Evolutionary conservation across 2,797 vertebrate species (phyloP), one percentile per base, ranked within the genome.

Genomic region (Varecia variegata): DNA sequence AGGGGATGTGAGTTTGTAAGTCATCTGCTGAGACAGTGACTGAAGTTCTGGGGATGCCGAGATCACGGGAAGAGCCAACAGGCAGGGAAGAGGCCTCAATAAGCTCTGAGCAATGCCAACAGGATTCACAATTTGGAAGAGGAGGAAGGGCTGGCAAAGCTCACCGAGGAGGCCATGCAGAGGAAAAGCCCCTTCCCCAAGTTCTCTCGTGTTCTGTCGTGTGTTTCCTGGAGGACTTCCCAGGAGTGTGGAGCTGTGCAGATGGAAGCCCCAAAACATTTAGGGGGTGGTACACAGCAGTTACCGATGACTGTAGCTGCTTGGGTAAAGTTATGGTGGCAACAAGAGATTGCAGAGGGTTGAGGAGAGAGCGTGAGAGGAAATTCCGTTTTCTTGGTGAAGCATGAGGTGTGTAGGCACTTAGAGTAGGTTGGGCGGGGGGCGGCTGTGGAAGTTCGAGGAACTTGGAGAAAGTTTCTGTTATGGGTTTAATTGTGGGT

Each of bases 131-230:
- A 47, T 56, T 4, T 43, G 62, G 58, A 43, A 74, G 3, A 7
- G 45, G 38, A 74, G 20, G 40, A 23, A 17, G 38, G 9, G 47
- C 70, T 45, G n/a, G 65, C 38, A 85, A 67, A 38, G 47, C 21
- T 17, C 47, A 56, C 6, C 2, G 4, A 32, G 84, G 0, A 8
- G 11, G 45, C 10, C 3, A 10, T 18, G 25, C 0, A 13, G 17
- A 73, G 35, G 38, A 67, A 67, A 62, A 25, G n/a, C 18, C 60
- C 73, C 9, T 13, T 18, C 18, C 60, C 30, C 23, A 30, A 0
- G 21, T 7, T 60, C 58, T 81, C 18, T 2, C 5, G 38, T 2
- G 10, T 58, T 58, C 56, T 58, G 56, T 11, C 23, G 25, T 58
- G 56, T 56, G n/a, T 65, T 92, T 71, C 54, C 54, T 2, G 2